Percentiles rank a stretch among this genome's conserved stretches.
phyloP scores from a whole-genome alignment of 2,888 invertebrate genomes.

The Leptopilina myrica region DNA sequence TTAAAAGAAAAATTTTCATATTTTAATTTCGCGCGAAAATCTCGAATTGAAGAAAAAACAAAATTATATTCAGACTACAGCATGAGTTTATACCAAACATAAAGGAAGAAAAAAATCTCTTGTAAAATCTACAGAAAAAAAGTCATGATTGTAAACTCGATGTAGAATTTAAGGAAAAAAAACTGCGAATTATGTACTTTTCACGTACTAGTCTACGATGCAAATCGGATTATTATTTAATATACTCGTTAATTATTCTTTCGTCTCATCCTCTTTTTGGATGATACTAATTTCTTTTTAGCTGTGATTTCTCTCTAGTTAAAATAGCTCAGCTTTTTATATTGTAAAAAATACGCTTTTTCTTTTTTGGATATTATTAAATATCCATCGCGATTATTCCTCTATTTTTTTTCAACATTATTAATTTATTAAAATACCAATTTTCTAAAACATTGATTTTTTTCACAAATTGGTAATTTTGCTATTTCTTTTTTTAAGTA shows the following conservation, averaged over 20 bases:
- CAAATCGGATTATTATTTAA: conserved; percentile 20
- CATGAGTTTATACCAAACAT: conserved; percentile 17
- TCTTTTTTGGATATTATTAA: not conserved
- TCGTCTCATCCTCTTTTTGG: not conserved
- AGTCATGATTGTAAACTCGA: not conserved
- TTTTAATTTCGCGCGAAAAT: not conserved
- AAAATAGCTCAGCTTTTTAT: not conserved
- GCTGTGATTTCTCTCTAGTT: not conserved
- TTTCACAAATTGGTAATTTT: not conserved
- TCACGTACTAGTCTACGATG: conserved; percentile 14
- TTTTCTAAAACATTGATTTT: not conserved
- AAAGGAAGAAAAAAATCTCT: not conserved
- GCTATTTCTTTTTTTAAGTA: not conserved
- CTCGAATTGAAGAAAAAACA: conserved; percentile 3
- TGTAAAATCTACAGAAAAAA: not conserved
- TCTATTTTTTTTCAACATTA: not conserved
- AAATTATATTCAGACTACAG: conserved; percentile 47
- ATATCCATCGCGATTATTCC: not conserved
- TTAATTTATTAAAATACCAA: not conserved
- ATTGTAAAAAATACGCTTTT: not conserved
- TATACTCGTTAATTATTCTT: conserved; percentile 3
- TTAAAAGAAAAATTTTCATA: not conserved
- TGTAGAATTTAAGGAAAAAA: conserved; percentile 5
- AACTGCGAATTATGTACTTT: conserved; percentile 28
- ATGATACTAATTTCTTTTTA: not conserved